A percentile compares a stretch with the other conserved stretches of the same genome.
These are phyloP conservation scores for Sebastiscus albofasciatus DNA, from an alignment of 2,797 vertebrate species.

Conservation along the genomic window DNA sequence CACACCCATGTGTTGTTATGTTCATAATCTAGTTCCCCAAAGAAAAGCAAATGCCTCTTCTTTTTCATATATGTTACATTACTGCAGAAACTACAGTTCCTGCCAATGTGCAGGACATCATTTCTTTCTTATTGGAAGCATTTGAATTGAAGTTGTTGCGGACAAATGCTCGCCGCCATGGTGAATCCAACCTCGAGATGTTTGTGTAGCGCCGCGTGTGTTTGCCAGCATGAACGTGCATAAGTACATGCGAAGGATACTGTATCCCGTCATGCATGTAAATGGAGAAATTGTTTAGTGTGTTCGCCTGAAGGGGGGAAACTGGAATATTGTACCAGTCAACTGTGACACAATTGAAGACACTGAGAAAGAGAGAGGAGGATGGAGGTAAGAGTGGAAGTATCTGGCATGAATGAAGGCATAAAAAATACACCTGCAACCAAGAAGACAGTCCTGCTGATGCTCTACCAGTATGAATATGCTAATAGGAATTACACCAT, in stretches of 20 bases:
- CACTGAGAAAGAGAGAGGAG: constrained; percentile 53
- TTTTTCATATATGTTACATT: constrained; percentile 5
- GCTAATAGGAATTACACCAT: constrained; percentile 55
- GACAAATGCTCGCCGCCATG: background rate
- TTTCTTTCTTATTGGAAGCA: background rate
- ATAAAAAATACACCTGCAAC: constrained; percentile 32
- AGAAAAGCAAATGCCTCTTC: background rate
- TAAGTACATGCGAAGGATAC: constrained; percentile 35
- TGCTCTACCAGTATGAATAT: constrained; percentile 65
- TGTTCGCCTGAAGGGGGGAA: constrained; percentile 54
- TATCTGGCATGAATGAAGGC: constrained; percentile 49
- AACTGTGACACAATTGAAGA: constrained; percentile 76
- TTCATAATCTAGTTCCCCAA: background rate
- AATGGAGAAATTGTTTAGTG: constrained; percentile 70
- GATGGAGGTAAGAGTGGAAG: constrained; percentile 12
- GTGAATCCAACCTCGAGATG: constrained; percentile 20
- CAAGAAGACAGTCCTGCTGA: constrained; percentile 35
- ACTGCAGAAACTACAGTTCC: constrained; percentile 14
- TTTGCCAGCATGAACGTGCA: constrained; percentile 11
- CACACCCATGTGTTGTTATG: constrained; percentile 1
- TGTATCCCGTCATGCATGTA: constrained; percentile 54
- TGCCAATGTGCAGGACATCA: background rate
- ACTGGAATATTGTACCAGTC: constrained; percentile 61
- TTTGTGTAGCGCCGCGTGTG: constrained; percentile 8
- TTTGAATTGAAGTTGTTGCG: constrained; percentile 38